phyloP scores from a whole-genome alignment of 2,888 invertebrate genomes.

The Meandrusa payeni region DNA sequence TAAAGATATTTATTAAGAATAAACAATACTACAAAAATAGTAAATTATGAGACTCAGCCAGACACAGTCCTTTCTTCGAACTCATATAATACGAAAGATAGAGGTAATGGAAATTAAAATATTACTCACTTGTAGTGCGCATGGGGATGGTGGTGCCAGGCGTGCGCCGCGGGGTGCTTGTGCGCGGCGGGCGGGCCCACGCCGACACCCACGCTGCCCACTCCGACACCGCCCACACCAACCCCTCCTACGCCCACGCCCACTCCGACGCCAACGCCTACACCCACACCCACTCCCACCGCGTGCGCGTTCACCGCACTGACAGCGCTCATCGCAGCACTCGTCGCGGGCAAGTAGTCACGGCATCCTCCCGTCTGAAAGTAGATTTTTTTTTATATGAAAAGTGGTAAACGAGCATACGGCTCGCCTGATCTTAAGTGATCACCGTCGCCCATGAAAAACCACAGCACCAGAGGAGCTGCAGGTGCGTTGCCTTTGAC shows the following conservation, averaged over 20 bases:
- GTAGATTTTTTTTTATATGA: too few relatives aligned
- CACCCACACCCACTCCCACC: conserved; percentile 54
- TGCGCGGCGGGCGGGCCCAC: conserved; percentile 68
- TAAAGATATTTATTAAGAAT: too few relatives aligned
- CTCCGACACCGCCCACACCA: conserved; percentile 32
- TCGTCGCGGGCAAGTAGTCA: conserved; percentile 54
- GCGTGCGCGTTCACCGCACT: conserved; percentile 59
- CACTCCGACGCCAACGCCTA: conserved; percentile 31
- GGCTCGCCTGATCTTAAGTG: too few relatives aligned
- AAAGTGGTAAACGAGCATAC: too few relatives aligned
- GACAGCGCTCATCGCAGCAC: conserved; percentile 45
- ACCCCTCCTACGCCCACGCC: conserved; percentile 53
- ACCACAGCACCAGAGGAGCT: too few relatives aligned
- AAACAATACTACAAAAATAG: too few relatives aligned
- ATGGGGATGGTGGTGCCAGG: conserved; percentile 71
- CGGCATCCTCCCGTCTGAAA: conserved; percentile 68
- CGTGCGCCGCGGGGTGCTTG: conserved; percentile 48
- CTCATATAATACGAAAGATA: too few relatives aligned
- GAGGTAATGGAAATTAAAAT: background rate
- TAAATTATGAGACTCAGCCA: too few relatives aligned
- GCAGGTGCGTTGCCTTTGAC: too few relatives aligned
- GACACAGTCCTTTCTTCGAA: too few relatives aligned
- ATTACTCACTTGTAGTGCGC: conserved; percentile 66
- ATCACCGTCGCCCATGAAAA: too few relatives aligned
- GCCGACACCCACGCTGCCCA: conserved; percentile 33